Evolutionary conservation across 2,797 vertebrate genomes (phyloP).

Genomic region (Sebastolobus altivelis): DNA sequence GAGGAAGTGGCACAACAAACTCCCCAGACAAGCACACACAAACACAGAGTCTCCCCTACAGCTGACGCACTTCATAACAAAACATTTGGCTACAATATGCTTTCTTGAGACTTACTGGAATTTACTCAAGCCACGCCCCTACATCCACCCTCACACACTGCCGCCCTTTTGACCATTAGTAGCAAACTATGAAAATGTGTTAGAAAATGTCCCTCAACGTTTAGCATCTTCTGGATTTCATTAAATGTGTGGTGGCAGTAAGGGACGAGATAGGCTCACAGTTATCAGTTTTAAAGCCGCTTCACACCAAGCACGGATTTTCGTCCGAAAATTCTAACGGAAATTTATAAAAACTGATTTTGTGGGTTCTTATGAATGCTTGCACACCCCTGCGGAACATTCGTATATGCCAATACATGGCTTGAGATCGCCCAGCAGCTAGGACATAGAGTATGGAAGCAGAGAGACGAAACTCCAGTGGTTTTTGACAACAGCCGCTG

Average conservation of each 20-base stretch:
- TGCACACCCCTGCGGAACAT: no score
- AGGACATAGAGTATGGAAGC: no score
- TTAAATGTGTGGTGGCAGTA: not conserved
- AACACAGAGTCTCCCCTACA: constrained; percentile 37
- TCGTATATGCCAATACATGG: no score
- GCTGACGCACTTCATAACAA: constrained; percentile 44
- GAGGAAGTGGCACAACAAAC: constrained; percentile 59
- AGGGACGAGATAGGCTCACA: not conserved
- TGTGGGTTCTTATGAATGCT: no score
- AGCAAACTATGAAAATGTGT: not conserved
- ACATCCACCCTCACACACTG: not conserved
- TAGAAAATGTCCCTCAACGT: not conserved
- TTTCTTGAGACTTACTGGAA: constrained; percentile 27
- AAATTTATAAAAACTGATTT: no score
- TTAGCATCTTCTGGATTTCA: not conserved
- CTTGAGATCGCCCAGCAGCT: no score
- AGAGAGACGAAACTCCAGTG: no score
- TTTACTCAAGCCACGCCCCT: not conserved
- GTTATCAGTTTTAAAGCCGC: no score
- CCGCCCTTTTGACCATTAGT: not conserved
- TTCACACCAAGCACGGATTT: no score
- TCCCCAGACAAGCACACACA: constrained; percentile 46
- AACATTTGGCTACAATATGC: constrained; percentile 1
- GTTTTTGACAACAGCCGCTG: no score
- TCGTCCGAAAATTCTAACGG: no score